phyloP scores from a whole-genome alignment of 2,797 vertebrate species.

The Muscicapa striata region DNA sequence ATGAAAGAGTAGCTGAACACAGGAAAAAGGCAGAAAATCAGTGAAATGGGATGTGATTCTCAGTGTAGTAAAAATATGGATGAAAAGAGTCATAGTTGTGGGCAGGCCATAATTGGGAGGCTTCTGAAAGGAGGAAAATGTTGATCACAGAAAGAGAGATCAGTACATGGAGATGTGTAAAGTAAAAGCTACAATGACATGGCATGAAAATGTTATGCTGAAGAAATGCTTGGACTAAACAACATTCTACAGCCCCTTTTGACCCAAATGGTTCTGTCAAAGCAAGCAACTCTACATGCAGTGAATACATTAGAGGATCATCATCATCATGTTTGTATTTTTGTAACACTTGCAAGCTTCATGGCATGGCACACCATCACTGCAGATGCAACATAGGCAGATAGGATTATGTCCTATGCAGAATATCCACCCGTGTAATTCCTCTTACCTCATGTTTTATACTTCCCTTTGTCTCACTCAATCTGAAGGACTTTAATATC shows the following conservation, averaged over 20 bases:
- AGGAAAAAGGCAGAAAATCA: neutral
- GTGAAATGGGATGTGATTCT: neutral
- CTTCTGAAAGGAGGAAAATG: neutral
- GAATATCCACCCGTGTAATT: neutral
- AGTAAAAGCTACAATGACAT: neutral
- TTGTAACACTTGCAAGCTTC: neutral
- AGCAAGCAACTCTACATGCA: neutral
- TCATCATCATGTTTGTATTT: neutral
- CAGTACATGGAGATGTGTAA: neutral
- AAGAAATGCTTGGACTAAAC: neutral
- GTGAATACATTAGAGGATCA: neutral
- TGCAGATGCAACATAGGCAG: neutral
- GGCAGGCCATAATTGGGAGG: too few relatives aligned
- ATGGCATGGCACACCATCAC: fast-evolving
- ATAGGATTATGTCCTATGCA: neutral
- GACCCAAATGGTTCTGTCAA: neutral
- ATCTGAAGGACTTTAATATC: neutral
- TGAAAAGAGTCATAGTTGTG: neutral
- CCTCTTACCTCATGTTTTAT: neutral
- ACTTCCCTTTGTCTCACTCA: neutral
- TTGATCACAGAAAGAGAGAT: neutral
- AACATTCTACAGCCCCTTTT: neutral
- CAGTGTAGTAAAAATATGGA: neutral
- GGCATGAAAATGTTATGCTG: neutral
- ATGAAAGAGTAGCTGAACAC: neutral